These are phyloP conservation scores for Phalacrocorax aristotelis DNA, from an alignment of 2,113 vertebrate species.

Conservation along the genomic window DNA sequence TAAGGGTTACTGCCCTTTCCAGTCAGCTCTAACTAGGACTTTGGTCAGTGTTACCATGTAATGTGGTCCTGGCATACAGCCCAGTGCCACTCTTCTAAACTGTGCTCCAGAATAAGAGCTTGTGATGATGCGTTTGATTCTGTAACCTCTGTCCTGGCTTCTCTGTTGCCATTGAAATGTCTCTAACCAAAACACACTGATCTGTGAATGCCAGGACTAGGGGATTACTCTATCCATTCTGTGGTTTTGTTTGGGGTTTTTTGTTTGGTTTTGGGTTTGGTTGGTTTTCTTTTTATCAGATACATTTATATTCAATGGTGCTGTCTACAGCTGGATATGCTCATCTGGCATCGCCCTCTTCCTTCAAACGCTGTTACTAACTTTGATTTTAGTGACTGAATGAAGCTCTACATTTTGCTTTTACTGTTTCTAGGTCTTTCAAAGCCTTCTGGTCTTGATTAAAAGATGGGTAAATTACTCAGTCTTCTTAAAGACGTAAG, in stretches of 20 bases:
- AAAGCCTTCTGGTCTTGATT: neutral
- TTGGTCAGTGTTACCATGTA: neutral
- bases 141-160: neutral
- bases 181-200: neutral
- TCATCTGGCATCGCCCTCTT: neutral
- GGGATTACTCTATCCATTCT: no score
- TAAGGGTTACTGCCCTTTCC: neutral
- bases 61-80: neutral
- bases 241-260: neutral
- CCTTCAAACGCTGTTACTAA: neutral
- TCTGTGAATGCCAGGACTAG: neutral
- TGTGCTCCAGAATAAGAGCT: neutral
- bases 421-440: neutral
- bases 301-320: neutral
- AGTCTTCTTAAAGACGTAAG: neutral
- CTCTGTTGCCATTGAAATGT: neutral
- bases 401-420: neutral
- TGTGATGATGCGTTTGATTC: neutral
- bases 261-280: neutral
- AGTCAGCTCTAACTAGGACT: neutral
- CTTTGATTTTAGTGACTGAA: neutral
- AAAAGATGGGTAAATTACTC: neutral
- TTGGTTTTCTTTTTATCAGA: neutral
- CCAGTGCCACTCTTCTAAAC: neutral
- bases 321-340: neutral